Conservation (phyloP, 1,140 invertebrate genomes). For the Mactra quadrangularis region DNA sequence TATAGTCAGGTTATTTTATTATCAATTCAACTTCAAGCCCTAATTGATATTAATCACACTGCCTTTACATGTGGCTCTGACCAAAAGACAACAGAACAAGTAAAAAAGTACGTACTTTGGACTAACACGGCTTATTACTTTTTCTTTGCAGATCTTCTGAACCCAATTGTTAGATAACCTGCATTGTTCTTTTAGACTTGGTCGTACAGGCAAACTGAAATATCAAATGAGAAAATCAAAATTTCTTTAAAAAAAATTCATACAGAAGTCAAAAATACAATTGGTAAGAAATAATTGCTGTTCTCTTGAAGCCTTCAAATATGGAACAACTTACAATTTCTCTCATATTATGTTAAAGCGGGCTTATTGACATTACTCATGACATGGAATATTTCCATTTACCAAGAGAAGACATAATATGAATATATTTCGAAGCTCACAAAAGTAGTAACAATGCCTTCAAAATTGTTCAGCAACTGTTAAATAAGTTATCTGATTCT, state of each 20-base stretch:
- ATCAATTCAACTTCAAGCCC: too few relatives aligned
- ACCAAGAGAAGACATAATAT: too few relatives aligned
- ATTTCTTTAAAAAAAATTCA: background rate
- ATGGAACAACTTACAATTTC: background rate
- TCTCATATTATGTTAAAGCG: background rate
- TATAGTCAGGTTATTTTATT: too few relatives aligned
- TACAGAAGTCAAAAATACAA: background rate
- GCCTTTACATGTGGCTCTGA: too few relatives aligned
- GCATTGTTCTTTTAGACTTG: constrained; percentile 60
- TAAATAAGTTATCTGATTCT: too few relatives aligned
- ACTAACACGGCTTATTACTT: constrained; percentile 43
- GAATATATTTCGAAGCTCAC: too few relatives aligned
- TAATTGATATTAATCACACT: too few relatives aligned
- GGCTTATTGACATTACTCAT: background rate
- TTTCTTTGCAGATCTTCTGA: constrained; percentile 56
- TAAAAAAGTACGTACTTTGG: constrained; percentile 30
- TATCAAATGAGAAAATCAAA: background rate
- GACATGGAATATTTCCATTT: too few relatives aligned
- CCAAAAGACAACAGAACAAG: background rate
- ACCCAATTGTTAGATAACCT: constrained; percentile 70
- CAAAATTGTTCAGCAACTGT: too few relatives aligned
- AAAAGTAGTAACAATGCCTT: too few relatives aligned
- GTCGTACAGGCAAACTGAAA: background rate
- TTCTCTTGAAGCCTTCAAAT: background rate
- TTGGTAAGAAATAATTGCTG: background rate